Evolutionary conservation across 2,113 vertebrate genomes (phyloP).

Genomic region (Nothoprocta pentlandii): DNA sequence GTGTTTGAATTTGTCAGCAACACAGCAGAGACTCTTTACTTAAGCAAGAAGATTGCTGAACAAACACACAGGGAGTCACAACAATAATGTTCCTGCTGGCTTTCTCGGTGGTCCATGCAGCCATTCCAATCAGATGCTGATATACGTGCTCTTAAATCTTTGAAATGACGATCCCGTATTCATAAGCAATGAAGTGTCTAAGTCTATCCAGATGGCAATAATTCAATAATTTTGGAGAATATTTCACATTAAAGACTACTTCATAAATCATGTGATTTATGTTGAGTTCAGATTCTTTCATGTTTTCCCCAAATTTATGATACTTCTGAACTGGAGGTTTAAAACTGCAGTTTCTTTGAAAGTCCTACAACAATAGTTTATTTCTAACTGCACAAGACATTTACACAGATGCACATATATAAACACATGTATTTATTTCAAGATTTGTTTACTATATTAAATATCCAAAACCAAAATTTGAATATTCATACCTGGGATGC

Average conservation of each 20-base stretch:
- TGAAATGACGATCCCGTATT: background rate
- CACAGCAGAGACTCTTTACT: background rate
- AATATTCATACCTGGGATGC: background rate
- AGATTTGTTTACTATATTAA: conserved; percentile 2
- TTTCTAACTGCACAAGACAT: background rate
- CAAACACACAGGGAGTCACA: background rate
- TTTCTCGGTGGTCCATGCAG: background rate
- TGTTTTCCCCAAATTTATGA: conserved; percentile 38
- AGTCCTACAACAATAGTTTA: background rate
- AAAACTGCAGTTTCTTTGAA: conserved; percentile 45
- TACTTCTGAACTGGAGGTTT: conserved; percentile 28
- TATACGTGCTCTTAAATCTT: background rate
- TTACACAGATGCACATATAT: background rate
- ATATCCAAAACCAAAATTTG: background rate
- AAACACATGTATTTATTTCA: background rate
- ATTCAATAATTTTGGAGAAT: conserved; percentile 19
- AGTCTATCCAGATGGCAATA: conserved; percentile 16
- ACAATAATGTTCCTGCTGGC: background rate
- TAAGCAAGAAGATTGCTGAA: background rate
- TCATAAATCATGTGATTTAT: background rate
- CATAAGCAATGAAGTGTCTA: background rate
- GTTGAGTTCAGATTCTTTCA: conserved; percentile 6
- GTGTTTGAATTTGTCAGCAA: background rate
- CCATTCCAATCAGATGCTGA: background rate
- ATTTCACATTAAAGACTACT: conserved; percentile 29